Evolutionary conservation across 1,140 invertebrate genomes (phyloP).

Genomic region (Drosophila pseudoobscura): DNA sequence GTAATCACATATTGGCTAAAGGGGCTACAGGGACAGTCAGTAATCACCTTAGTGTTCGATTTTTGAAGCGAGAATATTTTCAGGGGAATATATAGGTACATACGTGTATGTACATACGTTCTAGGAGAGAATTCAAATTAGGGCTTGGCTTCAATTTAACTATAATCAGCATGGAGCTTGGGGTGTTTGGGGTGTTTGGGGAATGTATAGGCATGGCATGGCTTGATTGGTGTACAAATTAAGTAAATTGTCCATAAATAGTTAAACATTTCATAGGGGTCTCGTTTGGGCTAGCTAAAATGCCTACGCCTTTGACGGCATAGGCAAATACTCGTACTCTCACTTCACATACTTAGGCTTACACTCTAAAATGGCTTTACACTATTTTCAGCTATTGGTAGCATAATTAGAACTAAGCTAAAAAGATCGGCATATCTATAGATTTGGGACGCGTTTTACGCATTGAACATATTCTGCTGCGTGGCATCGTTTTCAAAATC

Average conservation of each 20-base stretch:
- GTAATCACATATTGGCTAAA: slow-evolving; percentile 69
- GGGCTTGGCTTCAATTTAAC: not conserved
- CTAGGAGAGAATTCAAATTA: not conserved
- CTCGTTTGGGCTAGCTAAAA: slow-evolving; percentile 47
- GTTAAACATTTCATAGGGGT: slow-evolving; percentile 59
- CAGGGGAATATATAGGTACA: not conserved
- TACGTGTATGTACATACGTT: slow-evolving; percentile 1
- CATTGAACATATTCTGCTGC: slow-evolving; percentile 91
- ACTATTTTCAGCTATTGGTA: slow-evolving; percentile 59
- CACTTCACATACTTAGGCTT: slow-evolving; percentile 66
- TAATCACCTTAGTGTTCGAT: slow-evolving; percentile 20
- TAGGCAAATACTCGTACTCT: slow-evolving; percentile 36
- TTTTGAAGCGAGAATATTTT: not conserved
- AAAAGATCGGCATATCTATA: slow-evolving; percentile 30
- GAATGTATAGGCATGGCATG: slow-evolving; percentile 6
- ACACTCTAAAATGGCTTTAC: slow-evolving; percentile 59
- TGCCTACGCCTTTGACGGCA: slow-evolving; percentile 32
- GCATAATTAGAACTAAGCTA: slow-evolving; percentile 23
- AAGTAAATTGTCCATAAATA: slow-evolving; percentile 69
- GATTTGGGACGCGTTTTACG: slow-evolving; percentile 57
- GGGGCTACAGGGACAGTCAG: slow-evolving; percentile 39
- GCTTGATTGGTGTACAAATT: slow-evolving; percentile 54
- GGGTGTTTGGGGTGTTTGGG: not conserved
- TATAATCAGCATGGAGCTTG: not conserved
- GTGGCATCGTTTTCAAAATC: slow-evolving; percentile 97